A percentile compares a stretch with the other conserved stretches of the same genome.
These are phyloP conservation scores for human DNA, from an alignment of 2,113 vertebrate species.

Conservation along the genomic window GRCh38 chr3:112507501-112508000, in stretches of 20 bases:
- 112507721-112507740: not conserved
- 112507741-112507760: not conserved
- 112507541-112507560: not conserved
- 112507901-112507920: not conserved
- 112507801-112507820: not conserved
- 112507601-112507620: not conserved
- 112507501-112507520: not conserved
- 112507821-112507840: not conserved
- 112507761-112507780: not conserved
- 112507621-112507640: not conserved
- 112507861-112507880: not conserved
- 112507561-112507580: not conserved
- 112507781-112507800: not conserved
- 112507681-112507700: not conserved
- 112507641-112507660: not conserved
- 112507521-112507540: not conserved
- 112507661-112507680: not conserved
- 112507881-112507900: not conserved
- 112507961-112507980: not conserved
- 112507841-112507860: not conserved
- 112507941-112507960: not conserved
- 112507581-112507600: not conserved
- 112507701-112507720: not conserved
- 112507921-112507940: not conserved
- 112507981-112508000: not conserved